Conservation (phyloP, 2,113 vertebrate genomes). For the Sardina pilchardus region DNA sequence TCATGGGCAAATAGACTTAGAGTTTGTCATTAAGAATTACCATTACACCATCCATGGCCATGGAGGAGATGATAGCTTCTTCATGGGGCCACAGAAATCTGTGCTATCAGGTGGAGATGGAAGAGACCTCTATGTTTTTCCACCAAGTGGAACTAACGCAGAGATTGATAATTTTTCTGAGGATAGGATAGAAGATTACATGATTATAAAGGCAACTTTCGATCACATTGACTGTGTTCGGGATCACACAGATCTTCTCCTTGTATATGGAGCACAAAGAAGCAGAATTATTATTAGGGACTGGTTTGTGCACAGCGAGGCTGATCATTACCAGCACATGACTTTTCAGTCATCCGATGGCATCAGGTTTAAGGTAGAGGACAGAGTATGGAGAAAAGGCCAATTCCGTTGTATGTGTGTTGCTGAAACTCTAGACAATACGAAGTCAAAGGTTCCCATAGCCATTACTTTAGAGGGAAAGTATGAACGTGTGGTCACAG, state of each 20-base stretch:
- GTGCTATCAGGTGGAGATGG: slow-evolving; percentile 34
- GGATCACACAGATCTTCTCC: slow-evolving; percentile 21
- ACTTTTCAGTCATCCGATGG: slow-evolving; percentile 31
- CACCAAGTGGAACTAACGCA: slow-evolving; percentile 20
- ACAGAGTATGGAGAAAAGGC: slow-evolving; percentile 16
- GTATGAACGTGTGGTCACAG: slow-evolving; percentile 23
- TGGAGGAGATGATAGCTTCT: slow-evolving; percentile 37
- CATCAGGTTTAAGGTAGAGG: slow-evolving; percentile 28
- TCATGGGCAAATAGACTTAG: slow-evolving; percentile 14
- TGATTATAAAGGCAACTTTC: slow-evolving; percentile 36
- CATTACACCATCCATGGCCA: slow-evolving; percentile 36
- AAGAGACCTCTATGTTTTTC: slow-evolving; percentile 40
- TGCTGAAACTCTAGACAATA: slow-evolving; percentile 34
- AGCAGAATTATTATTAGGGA: slow-evolving; percentile 18
- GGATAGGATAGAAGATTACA: slow-evolving; percentile 24
- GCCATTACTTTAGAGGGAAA: slow-evolving; percentile 9
- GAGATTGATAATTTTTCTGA: slow-evolving; percentile 39
- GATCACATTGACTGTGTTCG: slow-evolving; percentile 31
- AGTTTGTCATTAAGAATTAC: slow-evolving; percentile 34
- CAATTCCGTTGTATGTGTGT: slow-evolving; percentile 33
- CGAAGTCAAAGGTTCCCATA: slow-evolving; percentile 8
- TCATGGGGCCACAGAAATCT: slow-evolving; percentile 28
- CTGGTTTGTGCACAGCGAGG: slow-evolving; percentile 32
- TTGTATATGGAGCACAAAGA: slow-evolving; percentile 28
- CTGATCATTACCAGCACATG: slow-evolving; percentile 39